Conservation (phyloP, 2,113 vertebrate genomes). For the Haemorhous mexicanus region DNA sequence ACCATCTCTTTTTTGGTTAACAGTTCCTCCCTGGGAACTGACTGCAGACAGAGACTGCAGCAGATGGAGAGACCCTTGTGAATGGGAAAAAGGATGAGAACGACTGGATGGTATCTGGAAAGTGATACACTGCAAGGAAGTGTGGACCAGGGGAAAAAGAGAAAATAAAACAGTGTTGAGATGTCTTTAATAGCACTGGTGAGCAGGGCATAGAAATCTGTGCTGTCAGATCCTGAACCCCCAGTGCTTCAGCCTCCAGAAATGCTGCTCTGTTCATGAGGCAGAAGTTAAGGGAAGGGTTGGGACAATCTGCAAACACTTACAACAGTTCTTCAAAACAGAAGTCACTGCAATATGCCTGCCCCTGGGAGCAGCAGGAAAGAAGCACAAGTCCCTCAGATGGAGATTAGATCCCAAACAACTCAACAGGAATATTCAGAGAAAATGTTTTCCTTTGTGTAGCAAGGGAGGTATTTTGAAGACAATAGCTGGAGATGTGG, state of each 20-base stretch:
- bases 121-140: not conserved
- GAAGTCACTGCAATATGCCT: not conserved
- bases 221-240: not conserved
- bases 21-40: fast-evolving
- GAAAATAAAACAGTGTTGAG: not conserved
- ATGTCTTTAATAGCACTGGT: not conserved
- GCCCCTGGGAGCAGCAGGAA: not conserved
- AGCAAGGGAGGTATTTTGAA: not conserved
- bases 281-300: not conserved
- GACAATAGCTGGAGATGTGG: not conserved
- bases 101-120: not conserved
- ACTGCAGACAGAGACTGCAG: not conserved
- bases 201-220: not conserved
- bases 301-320: not conserved
- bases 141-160: not conserved
- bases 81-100: not conserved
- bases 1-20: not conserved
- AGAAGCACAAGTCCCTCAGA: not conserved
- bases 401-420: not conserved
- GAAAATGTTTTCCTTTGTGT: not conserved
- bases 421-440: not conserved
- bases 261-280: not conserved
- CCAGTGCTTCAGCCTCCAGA: not conserved
- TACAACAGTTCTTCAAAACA: not conserved
- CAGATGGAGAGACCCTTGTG: not conserved